phyloP scores from a whole-genome alignment of 2,797 vertebrate species.

The Geotria australis region DNA sequence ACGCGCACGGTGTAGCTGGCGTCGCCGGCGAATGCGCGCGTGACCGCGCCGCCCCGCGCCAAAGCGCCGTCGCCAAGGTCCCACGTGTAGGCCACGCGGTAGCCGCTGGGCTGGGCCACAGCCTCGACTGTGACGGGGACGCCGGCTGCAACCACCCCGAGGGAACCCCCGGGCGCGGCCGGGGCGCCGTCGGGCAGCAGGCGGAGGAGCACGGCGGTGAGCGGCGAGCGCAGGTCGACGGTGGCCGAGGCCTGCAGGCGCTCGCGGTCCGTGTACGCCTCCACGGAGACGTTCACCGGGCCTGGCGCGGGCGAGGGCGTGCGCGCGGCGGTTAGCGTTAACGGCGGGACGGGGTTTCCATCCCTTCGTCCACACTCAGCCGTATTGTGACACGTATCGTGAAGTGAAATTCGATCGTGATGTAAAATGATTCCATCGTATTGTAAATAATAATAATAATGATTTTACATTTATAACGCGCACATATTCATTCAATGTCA shows the following conservation, averaged over 20 bases:
- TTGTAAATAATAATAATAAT: too few relatives aligned
- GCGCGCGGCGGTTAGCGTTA: too few relatives aligned
- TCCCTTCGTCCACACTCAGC: too few relatives aligned
- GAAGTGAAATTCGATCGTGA: too few relatives aligned
- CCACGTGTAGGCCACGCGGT: conserved; percentile 12
- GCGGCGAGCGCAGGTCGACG: conserved; percentile 7
- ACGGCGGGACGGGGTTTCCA: too few relatives aligned
- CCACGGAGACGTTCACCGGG: conserved; percentile 3
- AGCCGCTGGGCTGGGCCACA: conserved; percentile 6
- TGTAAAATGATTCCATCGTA: too few relatives aligned
- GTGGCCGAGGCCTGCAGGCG: conserved; percentile 3
- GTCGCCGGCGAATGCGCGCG: conserved; percentile 10
- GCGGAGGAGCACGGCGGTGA: conserved; percentile 10
- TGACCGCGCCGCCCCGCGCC: conserved; percentile 3
- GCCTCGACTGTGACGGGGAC: conserved; percentile 10
- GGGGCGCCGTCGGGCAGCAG: conserved; percentile 3
- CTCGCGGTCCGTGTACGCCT: conserved; percentile 11
- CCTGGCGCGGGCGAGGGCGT: too few relatives aligned
- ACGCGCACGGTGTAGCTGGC: conserved; percentile 12
- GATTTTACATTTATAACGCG: too few relatives aligned
- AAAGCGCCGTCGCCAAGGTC: conserved; percentile 14
- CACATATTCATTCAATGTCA: too few relatives aligned
- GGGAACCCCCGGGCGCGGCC: conserved; percentile 5
- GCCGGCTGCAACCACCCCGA: too few relatives aligned
- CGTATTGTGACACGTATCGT: too few relatives aligned